A percentile compares a stretch with the other conserved stretches of the same genome.
These are phyloP conservation scores for Bombylius major DNA, from an alignment of 2,888 invertebrate species.

Conservation along the genomic window DNA sequence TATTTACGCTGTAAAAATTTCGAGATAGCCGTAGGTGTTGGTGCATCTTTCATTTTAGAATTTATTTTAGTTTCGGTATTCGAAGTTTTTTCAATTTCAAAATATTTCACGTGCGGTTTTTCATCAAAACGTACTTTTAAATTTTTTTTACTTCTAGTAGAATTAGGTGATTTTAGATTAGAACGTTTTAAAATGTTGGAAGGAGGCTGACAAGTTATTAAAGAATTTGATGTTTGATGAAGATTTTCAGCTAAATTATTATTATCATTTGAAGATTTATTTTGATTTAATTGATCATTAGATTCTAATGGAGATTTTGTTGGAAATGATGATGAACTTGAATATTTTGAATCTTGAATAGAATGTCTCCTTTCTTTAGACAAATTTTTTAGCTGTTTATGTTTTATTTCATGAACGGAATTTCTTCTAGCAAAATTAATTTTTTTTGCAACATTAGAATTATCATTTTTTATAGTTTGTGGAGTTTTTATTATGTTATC, in stretches of 20 bases:
- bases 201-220: too few relatives aligned
- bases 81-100: slow-evolving; percentile 13
- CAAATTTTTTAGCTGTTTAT: too few relatives aligned
- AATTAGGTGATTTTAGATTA: not conserved
- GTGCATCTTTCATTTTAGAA: not conserved
- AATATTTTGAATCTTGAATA: not conserved
- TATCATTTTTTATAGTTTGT: not conserved
- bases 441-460: not conserved
- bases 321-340: too few relatives aligned
- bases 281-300: not conserved
- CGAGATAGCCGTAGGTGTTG: not conserved
- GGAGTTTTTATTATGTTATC: not conserved
- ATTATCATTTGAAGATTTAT: not conserved
- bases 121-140: slow-evolving; percentile 24
- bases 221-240: too few relatives aligned
- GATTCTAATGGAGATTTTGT: too few relatives aligned
- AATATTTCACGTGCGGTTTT: slow-evolving; percentile 17
- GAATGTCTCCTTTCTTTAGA: too few relatives aligned
- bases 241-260: not conserved
- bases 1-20: not conserved
- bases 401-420: not conserved
- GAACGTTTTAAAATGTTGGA: too few relatives aligned
- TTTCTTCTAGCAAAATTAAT: not conserved
- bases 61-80: slow-evolving; percentile 6
- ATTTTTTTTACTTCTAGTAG: slow-evolving; percentile 12